Evolutionary conservation across 2,888 invertebrate species (phyloP).

Genomic region (Campoletis raptor): DNA sequence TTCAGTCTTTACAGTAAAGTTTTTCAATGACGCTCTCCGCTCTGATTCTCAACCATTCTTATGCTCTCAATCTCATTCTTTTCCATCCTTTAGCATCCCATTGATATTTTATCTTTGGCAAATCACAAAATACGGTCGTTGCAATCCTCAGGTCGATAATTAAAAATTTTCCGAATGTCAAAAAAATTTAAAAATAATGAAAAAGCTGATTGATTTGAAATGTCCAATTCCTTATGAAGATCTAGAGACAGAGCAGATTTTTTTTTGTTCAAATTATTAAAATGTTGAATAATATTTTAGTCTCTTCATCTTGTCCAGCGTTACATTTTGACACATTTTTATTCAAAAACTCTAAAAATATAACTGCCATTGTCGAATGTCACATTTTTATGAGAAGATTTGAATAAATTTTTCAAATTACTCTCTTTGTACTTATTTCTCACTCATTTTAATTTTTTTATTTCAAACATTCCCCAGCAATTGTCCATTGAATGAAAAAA

Average conservation of each 20-base stretch:
- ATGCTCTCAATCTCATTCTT: neutral
- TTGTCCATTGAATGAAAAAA: neutral
- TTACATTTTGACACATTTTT: neutral
- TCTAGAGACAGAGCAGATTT: neutral
- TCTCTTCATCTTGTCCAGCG: neutral
- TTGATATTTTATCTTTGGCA: neutral
- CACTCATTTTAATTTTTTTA: no score
- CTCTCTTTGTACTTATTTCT: no score
- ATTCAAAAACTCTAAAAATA: neutral
- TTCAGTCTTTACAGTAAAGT: conserved; percentile 21
- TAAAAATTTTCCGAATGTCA: neutral
- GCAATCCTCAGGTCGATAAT: neutral
- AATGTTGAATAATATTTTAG: neutral
- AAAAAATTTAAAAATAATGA: neutral
- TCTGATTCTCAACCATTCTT: conserved; percentile 8
- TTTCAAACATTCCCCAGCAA: neutral
- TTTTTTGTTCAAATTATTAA: neutral
- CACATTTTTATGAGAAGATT: neutral
- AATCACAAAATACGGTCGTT: neutral
- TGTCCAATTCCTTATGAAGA: neutral
- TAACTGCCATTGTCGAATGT: neutral
- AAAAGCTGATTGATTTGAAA: neutral
- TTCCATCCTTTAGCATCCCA: neutral
- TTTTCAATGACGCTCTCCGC: conserved; percentile 34
- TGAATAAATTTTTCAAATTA: neutral